phyloP scores from a whole-genome alignment of 2,113 vertebrate species.

The Brienomyrus brachyistius region DNA sequence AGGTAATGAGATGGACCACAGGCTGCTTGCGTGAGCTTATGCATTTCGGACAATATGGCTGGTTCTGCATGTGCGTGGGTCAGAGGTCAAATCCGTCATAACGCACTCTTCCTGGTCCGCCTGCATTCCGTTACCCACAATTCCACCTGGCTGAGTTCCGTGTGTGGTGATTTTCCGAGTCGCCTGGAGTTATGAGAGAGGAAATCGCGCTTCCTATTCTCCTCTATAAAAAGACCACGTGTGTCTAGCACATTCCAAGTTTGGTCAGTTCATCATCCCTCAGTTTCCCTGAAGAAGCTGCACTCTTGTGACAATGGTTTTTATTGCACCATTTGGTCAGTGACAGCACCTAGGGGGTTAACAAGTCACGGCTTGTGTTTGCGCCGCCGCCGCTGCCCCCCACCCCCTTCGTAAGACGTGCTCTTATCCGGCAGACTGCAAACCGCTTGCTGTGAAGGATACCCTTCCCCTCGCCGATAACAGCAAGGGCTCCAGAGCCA shows the following conservation, averaged over 20 bases:
- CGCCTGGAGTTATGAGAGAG: background rate
- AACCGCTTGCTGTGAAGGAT: background rate
- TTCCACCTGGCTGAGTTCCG: background rate
- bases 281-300: background rate
- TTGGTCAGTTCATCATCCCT: no score
- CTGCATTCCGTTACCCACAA: background rate
- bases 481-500: background rate
- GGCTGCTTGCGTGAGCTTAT: background rate
- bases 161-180: background rate
- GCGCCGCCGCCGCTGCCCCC: slow-evolving; percentile 51
- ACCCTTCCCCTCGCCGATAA: background rate
- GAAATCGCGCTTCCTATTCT: background rate
- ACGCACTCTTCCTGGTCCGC: background rate
- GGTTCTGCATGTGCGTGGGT: background rate
- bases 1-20: background rate
- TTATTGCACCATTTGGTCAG: slow-evolving; percentile 35
- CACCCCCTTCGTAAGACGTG: slow-evolving; percentile 26
- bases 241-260: background rate
- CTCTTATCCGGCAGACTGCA: slow-evolving; percentile 26
- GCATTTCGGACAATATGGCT: background rate
- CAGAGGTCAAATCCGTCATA: background rate
- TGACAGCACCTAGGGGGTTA: slow-evolving; percentile 44
- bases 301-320: slow-evolving; percentile 6
- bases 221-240: background rate
- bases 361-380: slow-evolving; percentile 49